Evolutionary conservation across 1,140 invertebrate species (phyloP), one percentile per base, ranked within the genome.

Genomic region (Drosophila chauvacae): DNA sequence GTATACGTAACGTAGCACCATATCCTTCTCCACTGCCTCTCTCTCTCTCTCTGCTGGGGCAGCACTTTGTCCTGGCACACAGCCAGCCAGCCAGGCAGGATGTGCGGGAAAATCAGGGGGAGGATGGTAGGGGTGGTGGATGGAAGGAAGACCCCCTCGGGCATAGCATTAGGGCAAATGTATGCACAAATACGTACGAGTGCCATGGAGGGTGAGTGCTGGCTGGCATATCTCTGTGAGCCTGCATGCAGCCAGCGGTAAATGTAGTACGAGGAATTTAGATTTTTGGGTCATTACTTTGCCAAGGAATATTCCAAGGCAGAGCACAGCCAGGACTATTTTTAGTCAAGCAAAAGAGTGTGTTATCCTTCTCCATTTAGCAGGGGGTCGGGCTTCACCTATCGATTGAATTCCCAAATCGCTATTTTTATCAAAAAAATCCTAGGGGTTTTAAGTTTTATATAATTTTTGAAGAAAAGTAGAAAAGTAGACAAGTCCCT

Each of bases 261-360:
- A 77, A 62, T 77, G 65, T 71, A 77, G 74, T 51, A 65, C 48
- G 51, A 74, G 58, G 48, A 71, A 80, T 64, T 78, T 71, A 62
- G 74, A 86, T 79, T 86, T 86, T 70, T 68, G 83, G 55, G 68
- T 81, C 83, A 86, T 86, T 86, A 86, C 74, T 75, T 79, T 55
- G 47, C 71, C 59, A 63, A 59, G 41, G 63, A 45, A 50, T 61
- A 74, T 37, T 28, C 28, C 39, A 23, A 53, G 70, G 47, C 47
- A 14, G n/a, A 7, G 55, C n/a, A 9, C 20, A 1, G 35, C 14
- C 20, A 11, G 11, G 9, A 39, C 35, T 26, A 56, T 56, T 56
- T 56, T 26, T 39, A 50, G 35, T 56, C 1, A 9, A n/a, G 51
- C 10, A 39, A 39, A 39, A 39, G 35, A n/a, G 33, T 58, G 55